Evolutionary conservation across 1,140 invertebrate genomes (phyloP).

Genomic region (Tetranychus cinnabarinus): DNA sequence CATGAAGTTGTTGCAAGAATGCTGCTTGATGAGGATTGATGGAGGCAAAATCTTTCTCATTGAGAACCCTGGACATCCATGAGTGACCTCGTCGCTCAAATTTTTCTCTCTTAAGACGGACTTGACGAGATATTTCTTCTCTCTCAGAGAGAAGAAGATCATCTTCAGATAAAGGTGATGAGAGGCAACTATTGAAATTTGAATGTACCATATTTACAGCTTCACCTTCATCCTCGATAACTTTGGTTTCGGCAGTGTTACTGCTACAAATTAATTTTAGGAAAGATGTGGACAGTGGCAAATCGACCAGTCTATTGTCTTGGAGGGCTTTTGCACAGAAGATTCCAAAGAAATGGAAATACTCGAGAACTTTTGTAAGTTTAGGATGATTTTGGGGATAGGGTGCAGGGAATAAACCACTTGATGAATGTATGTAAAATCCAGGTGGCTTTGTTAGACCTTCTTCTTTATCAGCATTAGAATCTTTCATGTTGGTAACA

Average conservation of each 20-base stretch:
- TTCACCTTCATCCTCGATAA: neutral
- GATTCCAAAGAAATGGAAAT: conserved; percentile 29
- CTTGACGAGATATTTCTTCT: neutral
- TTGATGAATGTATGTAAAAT: conserved; percentile 63
- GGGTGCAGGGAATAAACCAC: conserved; percentile 83
- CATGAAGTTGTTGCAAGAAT: conserved; percentile 50
- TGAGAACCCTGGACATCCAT: conserved; percentile 2
- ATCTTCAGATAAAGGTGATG: conserved; percentile 2
- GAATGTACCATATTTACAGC: conserved; percentile 7
- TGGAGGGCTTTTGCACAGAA: conserved; percentile 91
- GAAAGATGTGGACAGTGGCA: conserved; percentile 81
- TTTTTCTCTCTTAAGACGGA: neutral
- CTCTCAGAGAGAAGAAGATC: neutral
- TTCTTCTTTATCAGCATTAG: conserved; percentile 26
- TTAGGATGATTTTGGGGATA: conserved; percentile 37
- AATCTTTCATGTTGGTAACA: conserved; percentile 2
- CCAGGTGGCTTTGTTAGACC: conserved; percentile 43
- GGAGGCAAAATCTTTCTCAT: conserved; percentile 3
- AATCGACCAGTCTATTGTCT: conserved; percentile 83
- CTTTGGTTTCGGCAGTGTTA: conserved; percentile 5
- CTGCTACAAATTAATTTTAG: conserved; percentile 80
- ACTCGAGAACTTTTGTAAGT: conserved; percentile 15
- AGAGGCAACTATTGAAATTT: neutral
- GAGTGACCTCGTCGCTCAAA: neutral
- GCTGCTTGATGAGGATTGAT: conserved; percentile 58